These are phyloP conservation scores for Callopanchax toddi DNA, from an alignment of 2,113 vertebrate species.

Conservation along the genomic window DNA sequence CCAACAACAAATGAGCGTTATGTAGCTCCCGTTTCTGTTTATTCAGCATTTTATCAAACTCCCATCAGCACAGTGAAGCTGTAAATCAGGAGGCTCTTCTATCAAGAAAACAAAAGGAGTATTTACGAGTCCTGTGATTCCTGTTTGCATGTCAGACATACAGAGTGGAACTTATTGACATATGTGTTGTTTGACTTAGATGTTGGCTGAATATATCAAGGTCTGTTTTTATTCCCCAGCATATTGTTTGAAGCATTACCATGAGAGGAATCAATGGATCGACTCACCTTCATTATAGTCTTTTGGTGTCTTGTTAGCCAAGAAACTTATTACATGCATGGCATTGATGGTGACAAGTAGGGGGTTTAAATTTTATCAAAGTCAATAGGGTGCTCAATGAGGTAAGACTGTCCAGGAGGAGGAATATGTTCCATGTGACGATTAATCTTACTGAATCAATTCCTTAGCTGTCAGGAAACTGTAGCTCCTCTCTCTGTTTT, in stretches of 20 bases:
- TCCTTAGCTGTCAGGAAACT: conserved; percentile 31
- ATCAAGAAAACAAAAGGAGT: conserved; percentile 44
- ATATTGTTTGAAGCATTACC: conserved; percentile 4
- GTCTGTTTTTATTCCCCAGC: neutral
- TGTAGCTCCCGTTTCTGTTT: conserved; percentile 23
- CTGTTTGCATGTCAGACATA: conserved; percentile 46
- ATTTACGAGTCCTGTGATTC: conserved; percentile 39
- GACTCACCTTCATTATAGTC: conserved; percentile 6
- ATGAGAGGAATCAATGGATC: conserved; percentile 9
- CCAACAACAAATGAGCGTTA: conserved; percentile 44
- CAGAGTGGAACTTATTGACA: conserved; percentile 43
- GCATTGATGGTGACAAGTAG: neutral
- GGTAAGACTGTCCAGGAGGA: conserved; percentile 12
- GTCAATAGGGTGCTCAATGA: conserved; percentile 5
- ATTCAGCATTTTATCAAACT: conserved; percentile 22
- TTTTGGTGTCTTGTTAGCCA: conserved; percentile 9
- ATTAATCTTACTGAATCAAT: conserved; percentile 18
- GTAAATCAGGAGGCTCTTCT: conserved; percentile 49
- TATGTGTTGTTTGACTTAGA: conserved; percentile 35
- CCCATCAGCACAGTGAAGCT: conserved; percentile 53
- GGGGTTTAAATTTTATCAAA: conserved; percentile 12
- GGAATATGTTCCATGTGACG: neutral
- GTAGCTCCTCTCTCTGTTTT: conserved; percentile 40
- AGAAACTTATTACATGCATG: conserved; percentile 15
- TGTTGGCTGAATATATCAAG: conserved; percentile 25